These are phyloP conservation scores for Danio albolineatus DNA, from an alignment of 2,797 vertebrate species.

Conservation along the genomic window DNA sequence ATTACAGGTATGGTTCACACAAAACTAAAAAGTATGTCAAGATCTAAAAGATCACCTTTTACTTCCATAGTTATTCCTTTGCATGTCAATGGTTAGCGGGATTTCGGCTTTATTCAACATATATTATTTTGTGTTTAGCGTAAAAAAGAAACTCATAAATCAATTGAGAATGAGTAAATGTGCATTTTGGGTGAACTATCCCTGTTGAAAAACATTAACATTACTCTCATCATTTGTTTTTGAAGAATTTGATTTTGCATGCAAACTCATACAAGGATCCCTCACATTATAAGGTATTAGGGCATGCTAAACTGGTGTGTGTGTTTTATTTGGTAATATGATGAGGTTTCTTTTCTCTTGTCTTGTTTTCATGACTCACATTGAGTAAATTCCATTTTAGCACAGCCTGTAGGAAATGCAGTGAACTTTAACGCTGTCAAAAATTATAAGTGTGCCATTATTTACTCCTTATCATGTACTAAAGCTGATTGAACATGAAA, in stretches of 20 bases:
- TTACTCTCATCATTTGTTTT: slow-evolving; percentile 71
- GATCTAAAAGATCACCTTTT: too few relatives aligned
- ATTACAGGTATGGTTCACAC: too few relatives aligned
- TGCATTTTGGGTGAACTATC: too few relatives aligned
- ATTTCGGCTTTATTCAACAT: too few relatives aligned
- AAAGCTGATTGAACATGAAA: neutral
- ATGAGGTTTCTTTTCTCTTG: neutral
- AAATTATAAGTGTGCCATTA: neutral
- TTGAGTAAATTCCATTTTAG: neutral
- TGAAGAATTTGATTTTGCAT: slow-evolving; percentile 91
- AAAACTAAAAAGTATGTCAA: too few relatives aligned
- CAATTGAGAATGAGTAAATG: too few relatives aligned
- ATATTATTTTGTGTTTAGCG: too few relatives aligned
- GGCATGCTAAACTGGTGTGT: slow-evolving; percentile 39
- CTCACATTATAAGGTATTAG: slow-evolving; percentile 84
- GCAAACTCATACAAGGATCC: slow-evolving; percentile 85
- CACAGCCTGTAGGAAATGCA: neutral
- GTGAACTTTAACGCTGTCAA: neutral
- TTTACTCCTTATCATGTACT: neutral
- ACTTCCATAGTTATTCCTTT: too few relatives aligned
- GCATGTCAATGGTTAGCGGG: too few relatives aligned
- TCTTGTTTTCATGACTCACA: neutral
- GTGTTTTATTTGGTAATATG: neutral
- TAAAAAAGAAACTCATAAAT: too few relatives aligned
- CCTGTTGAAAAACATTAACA: slow-evolving; percentile 39